Base-by-base conservation (phyloP, 2,113 vertebrate genomes). In the Dicaeum eximium region DNA sequence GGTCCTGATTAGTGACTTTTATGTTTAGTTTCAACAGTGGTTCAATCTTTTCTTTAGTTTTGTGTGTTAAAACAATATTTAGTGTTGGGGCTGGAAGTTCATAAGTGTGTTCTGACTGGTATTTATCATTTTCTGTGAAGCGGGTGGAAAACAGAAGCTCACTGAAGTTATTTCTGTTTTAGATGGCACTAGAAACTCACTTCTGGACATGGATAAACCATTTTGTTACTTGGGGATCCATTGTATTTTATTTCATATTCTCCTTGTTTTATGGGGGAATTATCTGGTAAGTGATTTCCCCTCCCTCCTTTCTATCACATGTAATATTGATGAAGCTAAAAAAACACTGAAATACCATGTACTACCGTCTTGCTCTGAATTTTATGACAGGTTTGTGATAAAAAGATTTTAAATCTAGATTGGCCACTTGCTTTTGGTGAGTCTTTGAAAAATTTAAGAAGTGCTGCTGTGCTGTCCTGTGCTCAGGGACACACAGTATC, bases 161-260 rank as follows among this genome's bases (percentile, higher is more conserved):
- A 89, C 28, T 31, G 35, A 48, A 25, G 11, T 92, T 93, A 3
- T 94, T 62, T 93, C 84, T 92, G 38, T 97, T 97, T 62, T 95
- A 99, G 99, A 98, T 99, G 97, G 99, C 99, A 70, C 97, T 99
- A 94, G 99, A 99, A 97, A 99, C 99, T 80, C 99, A 99, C 92
- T 99, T 99, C 98, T 99, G 99, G 99, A 99, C 99, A 9, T 99
- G 99, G 99, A 99, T 99, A 97, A 99, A 99, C 96, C 99, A 99
- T 97, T 99, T 99, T 97, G 99, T 99, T 97, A 99, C 99, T 6
- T 99, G 99, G 99, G 99, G 99, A 85, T 99, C 99, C 75, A 99
- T 99, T 92, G 98, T 98, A 53, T 99, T 99, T 98, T 99, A 99
- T 97, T 99, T 99, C 97, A 97, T 99, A 96, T 99, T 99, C 97